Evolutionary conservation across 2,113 vertebrate species (phyloP).

Genomic region (Platichthys stellatus): DNA sequence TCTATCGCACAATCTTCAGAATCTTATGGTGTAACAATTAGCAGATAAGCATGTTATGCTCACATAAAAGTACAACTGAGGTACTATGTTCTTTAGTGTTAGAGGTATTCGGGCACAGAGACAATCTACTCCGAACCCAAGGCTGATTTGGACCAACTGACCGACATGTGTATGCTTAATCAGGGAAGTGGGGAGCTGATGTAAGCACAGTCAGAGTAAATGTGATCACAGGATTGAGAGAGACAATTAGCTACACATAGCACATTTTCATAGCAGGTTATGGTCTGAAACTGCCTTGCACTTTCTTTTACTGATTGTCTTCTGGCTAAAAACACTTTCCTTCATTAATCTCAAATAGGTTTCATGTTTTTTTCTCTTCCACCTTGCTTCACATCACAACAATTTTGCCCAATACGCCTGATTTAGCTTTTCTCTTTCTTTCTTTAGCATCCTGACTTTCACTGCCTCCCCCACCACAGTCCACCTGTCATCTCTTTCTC

Average conservation of each 20-base stretch:
- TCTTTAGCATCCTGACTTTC: background rate
- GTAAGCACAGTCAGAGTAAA: background rate
- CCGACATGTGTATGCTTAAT: background rate
- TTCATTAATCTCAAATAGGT: background rate
- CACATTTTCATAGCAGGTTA: conserved; percentile 24
- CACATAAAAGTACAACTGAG: background rate
- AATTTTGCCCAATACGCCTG: background rate
- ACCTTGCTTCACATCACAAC: background rate
- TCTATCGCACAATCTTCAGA: background rate
- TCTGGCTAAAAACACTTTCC: conserved; percentile 14
- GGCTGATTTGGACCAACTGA: background rate
- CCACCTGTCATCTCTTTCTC: background rate
- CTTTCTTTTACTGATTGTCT: conserved; percentile 48
- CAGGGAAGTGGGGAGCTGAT: background rate
- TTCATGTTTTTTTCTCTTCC: background rate
- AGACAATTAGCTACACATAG: conserved; percentile 29
- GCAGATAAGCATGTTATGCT: conserved; percentile 11
- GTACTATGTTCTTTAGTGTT: background rate
- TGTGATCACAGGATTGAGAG: background rate
- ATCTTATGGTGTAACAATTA: background rate
- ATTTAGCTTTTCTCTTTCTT: background rate
- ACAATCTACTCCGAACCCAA: background rate
- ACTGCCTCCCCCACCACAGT: background rate
- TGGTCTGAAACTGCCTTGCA: background rate
- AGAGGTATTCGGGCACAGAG: background rate